These are phyloP conservation scores for Sphenodon punctatus DNA, from an alignment of 2,797 vertebrate genomes.

Conservation along the genomic window DNA sequence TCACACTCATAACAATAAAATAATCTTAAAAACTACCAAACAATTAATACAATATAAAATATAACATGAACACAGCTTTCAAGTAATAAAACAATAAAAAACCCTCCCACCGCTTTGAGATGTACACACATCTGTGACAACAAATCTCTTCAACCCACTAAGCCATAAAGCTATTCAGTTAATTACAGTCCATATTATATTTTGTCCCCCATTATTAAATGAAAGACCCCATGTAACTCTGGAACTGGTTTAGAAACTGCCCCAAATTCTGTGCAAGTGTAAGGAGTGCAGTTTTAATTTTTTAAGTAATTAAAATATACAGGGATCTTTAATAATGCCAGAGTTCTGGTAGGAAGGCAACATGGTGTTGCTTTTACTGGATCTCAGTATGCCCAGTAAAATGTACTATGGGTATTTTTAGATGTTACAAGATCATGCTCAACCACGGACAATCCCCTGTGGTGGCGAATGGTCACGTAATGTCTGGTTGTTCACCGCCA, in stretches of 20 bases:
- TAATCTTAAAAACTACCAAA: too few relatives aligned
- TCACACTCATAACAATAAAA: too few relatives aligned
- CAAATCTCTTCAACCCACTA: background rate
- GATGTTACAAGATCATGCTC: too few relatives aligned
- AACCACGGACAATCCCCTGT: background rate
- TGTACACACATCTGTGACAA: background rate
- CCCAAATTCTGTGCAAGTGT: background rate
- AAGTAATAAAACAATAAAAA: too few relatives aligned
- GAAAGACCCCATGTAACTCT: background rate
- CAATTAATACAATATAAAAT: too few relatives aligned
- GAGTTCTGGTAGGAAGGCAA: background rate
- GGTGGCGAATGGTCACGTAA: too few relatives aligned
- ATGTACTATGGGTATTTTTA: too few relatives aligned
- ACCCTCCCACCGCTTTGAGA: too few relatives aligned
- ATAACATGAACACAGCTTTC: too few relatives aligned
- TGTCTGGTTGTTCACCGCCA: too few relatives aligned
- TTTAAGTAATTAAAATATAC: background rate
- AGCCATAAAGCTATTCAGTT: background rate
- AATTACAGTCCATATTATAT: background rate
- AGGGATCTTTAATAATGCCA: background rate
- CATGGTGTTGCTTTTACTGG: background rate
- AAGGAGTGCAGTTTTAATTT: background rate
- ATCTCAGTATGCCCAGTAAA: background rate
- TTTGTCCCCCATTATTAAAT: too few relatives aligned
- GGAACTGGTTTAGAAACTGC: background rate